Conservation (phyloP, 2,113 vertebrate species). For the Halcyon senegalensis region DNA sequence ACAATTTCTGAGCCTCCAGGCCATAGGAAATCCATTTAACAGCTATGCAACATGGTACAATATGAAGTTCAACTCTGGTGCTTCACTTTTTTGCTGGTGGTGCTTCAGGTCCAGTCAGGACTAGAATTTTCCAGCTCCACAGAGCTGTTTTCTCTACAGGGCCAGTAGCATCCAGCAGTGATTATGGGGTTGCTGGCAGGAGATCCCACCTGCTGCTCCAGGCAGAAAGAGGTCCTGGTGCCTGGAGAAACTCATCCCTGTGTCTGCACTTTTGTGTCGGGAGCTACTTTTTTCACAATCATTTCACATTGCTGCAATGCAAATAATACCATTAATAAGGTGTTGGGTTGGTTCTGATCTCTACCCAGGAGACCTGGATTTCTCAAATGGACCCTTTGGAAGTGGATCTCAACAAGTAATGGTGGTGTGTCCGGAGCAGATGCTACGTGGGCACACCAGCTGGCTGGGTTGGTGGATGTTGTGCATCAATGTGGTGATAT, state of each 20-base stretch:
- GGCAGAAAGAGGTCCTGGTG: not conserved
- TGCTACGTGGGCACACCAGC: accelerated
- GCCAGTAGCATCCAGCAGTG: not conserved
- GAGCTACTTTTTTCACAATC: not conserved
- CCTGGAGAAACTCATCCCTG: not conserved
- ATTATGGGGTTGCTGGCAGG: not conserved
- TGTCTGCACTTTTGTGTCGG: not conserved
- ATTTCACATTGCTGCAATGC: not conserved
- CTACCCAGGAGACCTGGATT: not conserved
- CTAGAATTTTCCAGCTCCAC: not conserved
- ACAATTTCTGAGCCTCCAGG: not conserved
- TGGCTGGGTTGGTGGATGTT: not conserved
- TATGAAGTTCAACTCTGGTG: not conserved
- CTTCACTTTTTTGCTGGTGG: not conserved
- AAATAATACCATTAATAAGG: not conserved
- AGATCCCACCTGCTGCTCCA: not conserved
- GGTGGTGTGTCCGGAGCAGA: not conserved
- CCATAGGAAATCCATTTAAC: not conserved
- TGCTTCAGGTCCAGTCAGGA: not conserved
- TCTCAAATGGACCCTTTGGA: not conserved
- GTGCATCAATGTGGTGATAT: not conserved
- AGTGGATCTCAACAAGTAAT: accelerated
- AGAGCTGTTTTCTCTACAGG: not conserved
- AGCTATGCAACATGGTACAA: not conserved
- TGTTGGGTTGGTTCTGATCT: not conserved